These are phyloP conservation scores for Tenthredo scrophulariae DNA, from an alignment of 2,888 invertebrate species.

Conservation along the genomic window DNA sequence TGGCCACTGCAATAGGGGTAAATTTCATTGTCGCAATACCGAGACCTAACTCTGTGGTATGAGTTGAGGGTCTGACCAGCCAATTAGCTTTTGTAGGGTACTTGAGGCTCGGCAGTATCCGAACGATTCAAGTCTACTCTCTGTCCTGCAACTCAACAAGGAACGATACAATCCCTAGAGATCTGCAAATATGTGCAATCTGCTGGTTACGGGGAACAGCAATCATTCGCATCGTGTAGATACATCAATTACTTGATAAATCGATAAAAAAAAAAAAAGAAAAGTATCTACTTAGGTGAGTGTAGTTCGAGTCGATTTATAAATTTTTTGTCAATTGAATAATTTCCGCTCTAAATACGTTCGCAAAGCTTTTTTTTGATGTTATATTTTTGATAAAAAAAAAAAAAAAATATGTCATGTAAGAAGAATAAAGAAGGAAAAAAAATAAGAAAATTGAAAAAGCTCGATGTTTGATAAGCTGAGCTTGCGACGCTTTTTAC, in stretches of 20 bases:
- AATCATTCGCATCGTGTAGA: neutral
- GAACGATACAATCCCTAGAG: neutral
- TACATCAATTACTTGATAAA: neutral
- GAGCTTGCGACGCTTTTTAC: neutral
- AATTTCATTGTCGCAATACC: conserved; percentile 67
- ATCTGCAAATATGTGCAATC: conserved; percentile 16
- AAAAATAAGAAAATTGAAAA: neutral
- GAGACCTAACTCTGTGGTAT: conserved; percentile 58
- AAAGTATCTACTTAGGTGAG: too few species aligned
- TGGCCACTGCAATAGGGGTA: conserved; percentile 60
- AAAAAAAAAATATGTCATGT: neutral
- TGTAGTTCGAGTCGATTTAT: too few species aligned
- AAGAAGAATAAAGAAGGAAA: neutral
- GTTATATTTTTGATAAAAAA: neutral
- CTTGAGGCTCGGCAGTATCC: conserved; percentile 58
- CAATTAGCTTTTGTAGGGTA: conserved; percentile 70
- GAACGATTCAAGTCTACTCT: conserved; percentile 28
- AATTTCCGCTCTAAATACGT: neutral
- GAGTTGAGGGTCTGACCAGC: conserved; percentile 66
- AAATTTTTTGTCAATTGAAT: neutral
- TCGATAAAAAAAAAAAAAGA: neutral
- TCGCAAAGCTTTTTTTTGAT: neutral
- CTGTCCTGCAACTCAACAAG: neutral
- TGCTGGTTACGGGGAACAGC: neutral
- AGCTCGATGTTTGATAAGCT: neutral